Evolutionary conservation across 2,113 vertebrate genomes (phyloP), one percentile per base, ranked within the genome.

Genomic region (Oreocharis arfaki): DNA sequence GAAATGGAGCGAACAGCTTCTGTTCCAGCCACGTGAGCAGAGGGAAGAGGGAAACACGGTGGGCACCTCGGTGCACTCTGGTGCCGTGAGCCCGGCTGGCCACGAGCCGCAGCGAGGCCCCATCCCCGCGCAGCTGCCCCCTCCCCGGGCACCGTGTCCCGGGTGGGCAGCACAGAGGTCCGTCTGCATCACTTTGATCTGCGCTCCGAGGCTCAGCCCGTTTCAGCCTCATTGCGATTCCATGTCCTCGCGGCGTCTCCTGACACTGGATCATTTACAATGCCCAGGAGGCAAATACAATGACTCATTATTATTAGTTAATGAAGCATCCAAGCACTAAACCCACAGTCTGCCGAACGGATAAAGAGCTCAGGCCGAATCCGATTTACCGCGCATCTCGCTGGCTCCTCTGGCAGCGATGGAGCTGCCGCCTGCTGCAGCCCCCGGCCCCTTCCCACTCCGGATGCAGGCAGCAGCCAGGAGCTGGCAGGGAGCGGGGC

Each of bases 241-340:
- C 77, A 55, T 3, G 27, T 95, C 95, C 89, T 96, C 27, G 6
- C 74, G 37, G 96, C 55, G 16, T 96, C 96, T 97, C 95, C 95
- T 85, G 96, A 96, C 95, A 94, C 94, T 81, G 93, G 97, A 96
- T 98, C 97, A 91, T 95, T 98, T 97, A 96, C 97, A 97, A 41
- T 84, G 90, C 97, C 97, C 97, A 93, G 20, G 69, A 96, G 97
- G 96, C 96, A 88, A 91, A 96, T 85, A 96, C 95, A 96, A 95
- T 96, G 97, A 97, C 91, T 97, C 98, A 97, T 98, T 97, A 97
- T 98, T 98, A 97, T 97, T 95, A 95, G 95, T 97, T 98, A 97
- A 98, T 97, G 97, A 98, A 97, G 96, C 97, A 97, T 97, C 96
- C 94, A 95, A 97, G 93, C 91, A 96, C 95, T 97, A 97, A 98